phyloP scores from a whole-genome alignment of 2,113 vertebrate genomes.

The Macroglossus sobrinus region DNA sequence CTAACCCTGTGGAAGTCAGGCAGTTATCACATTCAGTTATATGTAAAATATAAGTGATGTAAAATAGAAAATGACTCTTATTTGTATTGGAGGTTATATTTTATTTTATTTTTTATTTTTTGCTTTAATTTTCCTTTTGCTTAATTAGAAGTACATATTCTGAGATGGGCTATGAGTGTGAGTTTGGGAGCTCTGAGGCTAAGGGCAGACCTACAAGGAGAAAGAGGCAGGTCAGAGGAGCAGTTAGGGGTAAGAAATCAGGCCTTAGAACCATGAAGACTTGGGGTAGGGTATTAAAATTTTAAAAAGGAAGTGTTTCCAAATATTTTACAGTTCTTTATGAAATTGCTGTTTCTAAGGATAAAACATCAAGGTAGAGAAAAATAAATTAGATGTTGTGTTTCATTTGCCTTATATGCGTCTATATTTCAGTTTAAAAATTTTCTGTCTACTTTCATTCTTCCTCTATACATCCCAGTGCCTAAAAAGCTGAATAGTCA shows the following conservation, averaged over 20 bases:
- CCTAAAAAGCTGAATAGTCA: not conserved
- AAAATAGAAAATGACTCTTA: not conserved
- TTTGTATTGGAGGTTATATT: not conserved
- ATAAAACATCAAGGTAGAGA: not conserved
- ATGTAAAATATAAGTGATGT: too few species aligned
- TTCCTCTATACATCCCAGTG: not conserved
- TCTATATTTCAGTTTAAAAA: not conserved
- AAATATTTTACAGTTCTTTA: not conserved
- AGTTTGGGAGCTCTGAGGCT: not conserved
- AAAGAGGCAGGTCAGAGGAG: not conserved
- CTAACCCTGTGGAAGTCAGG: not conserved
- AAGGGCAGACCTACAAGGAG: accelerated
- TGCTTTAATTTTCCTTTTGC: not conserved
- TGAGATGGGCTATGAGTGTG: not conserved
- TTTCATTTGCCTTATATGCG: not conserved
- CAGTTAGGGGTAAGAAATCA: not conserved
- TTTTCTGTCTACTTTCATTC: not conserved
- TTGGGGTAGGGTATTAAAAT: not conserved
- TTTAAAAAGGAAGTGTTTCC: not conserved
- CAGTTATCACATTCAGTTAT: not conserved
- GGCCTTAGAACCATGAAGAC: not conserved
- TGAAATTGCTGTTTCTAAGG: not conserved
- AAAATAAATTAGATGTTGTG: not conserved
- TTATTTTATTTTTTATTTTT: not conserved
- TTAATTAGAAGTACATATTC: not conserved